These are phyloP conservation scores for Acanthoscelides obtectus DNA, from an alignment of 2,888 invertebrate genomes.

Conservation along the genomic window DNA sequence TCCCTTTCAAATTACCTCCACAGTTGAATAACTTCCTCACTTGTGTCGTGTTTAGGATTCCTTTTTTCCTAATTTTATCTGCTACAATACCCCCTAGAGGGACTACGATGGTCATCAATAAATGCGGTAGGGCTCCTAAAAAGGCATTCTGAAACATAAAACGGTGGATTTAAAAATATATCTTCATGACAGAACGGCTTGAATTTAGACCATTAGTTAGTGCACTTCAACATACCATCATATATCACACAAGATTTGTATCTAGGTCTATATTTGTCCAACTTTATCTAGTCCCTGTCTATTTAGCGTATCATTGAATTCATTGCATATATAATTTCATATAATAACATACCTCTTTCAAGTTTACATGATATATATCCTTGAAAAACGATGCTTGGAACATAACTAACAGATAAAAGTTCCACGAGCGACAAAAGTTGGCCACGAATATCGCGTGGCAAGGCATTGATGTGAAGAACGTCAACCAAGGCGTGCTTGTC, in stretches of 20 bases:
- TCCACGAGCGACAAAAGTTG: constrained; percentile 99
- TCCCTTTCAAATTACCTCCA: constrained; percentile 71
- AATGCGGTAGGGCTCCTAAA: constrained; percentile 88
- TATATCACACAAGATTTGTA: too few species aligned
- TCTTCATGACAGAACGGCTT: too few species aligned
- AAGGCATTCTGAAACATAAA: constrained; percentile 38
- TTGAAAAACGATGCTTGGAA: constrained; percentile 94
- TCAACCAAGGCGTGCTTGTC: constrained; percentile 85
- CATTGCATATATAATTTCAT: not conserved
- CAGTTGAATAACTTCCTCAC: constrained; percentile 98
- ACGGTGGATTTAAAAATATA: too few species aligned
- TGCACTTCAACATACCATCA: too few species aligned
- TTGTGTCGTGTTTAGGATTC: constrained; percentile 87
- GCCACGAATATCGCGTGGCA: constrained; percentile 99
- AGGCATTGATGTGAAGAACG: constrained; percentile 91
- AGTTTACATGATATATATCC: constrained; percentile 81
- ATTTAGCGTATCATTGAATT: too few species aligned
- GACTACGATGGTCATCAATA: constrained; percentile 96
- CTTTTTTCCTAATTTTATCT: constrained; percentile 86
- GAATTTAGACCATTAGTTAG: too few species aligned
- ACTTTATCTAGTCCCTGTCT: too few species aligned
- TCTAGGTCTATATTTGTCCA: too few species aligned
- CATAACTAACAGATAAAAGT: constrained; percentile 93
- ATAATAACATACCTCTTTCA: constrained; percentile 70
- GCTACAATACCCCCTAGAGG: constrained; percentile 96